Base-by-base conservation (phyloP, 2,113 vertebrate species). In the Formicarius rufipectus region DNA sequence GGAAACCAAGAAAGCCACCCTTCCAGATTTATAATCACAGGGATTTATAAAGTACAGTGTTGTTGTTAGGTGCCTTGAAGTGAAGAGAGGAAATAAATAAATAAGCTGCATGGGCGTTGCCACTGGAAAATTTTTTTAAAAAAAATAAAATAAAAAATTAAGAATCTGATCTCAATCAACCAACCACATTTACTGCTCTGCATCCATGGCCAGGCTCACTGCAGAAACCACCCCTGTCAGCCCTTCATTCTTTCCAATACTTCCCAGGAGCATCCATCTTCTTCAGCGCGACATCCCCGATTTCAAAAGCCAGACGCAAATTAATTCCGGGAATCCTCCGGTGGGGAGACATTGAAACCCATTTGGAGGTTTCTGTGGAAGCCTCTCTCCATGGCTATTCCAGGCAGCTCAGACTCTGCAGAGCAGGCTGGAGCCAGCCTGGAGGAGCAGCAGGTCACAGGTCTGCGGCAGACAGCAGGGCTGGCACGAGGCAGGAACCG, bases 301-400 rank as follows among this genome's bases (percentile, higher is more conserved):
- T 96, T 91, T 94, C 84, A 95, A 93, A 96, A 95, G 87, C 92
- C 92, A 96, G 94, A 95, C 73, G 21, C 64, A 94, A 93, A 97
- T 96, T 96, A 96, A 97, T 97, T 97, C 96, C 64, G 76, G 95
- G 96, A 97, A 97, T 95, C 91, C 89, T 94, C 79, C 0, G 11
- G 89, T 19, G 30, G 91, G 74, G 60, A 96, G 94, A 90, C 94
- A 93, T 96, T 91, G 95, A 95, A 95, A 67, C 62, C 95, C 95
- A 95, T 92, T 93, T 93, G 91, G 91, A 97, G 96, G 95, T 95
- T 97, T 97, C 86, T 95, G 95, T 94, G 95, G 97, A 94, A 89
- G 89, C 53, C 87, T 96, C 89, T 86, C 80, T 87, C 81, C 33
- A 10, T 35, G 82, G 73, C 86, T 72, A 45, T 95, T 89, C 89